Evolutionary conservation across 2,888 invertebrate genomes (phyloP), one percentile per base, ranked within the genome.

Genomic region (Stegophylla sp.): DNA sequence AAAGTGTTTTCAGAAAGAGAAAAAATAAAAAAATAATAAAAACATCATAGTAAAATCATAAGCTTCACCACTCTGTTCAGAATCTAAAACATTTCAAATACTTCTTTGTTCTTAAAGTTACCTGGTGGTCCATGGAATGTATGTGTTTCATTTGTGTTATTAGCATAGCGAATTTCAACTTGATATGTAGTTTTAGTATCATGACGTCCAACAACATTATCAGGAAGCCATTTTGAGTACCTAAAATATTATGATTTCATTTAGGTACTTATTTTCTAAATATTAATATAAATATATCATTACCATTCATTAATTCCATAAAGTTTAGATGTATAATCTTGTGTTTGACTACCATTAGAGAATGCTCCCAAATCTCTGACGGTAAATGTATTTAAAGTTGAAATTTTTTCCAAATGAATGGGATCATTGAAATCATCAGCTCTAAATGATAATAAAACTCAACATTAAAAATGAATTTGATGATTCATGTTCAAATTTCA

Each of bases 361-460:
- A 95, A 91, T 0, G 95, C 94, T 41, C 96, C 96, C 77, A 96
- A 88, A 88, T 97, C 96, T 84, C 91, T 90, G 1, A 95, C 91
- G 82, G 91, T 91, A 84, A 98, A 96, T 0, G 97, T 98, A 85
- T 96, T 96, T 86, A 97, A 88, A 0, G 98, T 98, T 0, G 98
- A 98, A 84, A 97, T 96, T 86, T 97, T 91, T 86, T 97, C 94
- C 84, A 95, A 87, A 88, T 98, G 98, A 76, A 97, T 95, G 0
- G 98, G 97, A 87, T 98, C 97, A 86, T 96, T 96, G 85, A 96
- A 97, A 87, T 97, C 96, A 86, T 97, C 96, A 45, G 93, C 91
- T 83, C 96, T 90, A 84, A 45, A 86, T 83, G 85, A 86, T 63
- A 56, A 71, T 4, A 48, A 34, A 63, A 61, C 28, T 0, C n/a